Evolutionary conservation across 1,140 invertebrate species (phyloP).

Genomic region (Hycleus cichorii): DNA sequence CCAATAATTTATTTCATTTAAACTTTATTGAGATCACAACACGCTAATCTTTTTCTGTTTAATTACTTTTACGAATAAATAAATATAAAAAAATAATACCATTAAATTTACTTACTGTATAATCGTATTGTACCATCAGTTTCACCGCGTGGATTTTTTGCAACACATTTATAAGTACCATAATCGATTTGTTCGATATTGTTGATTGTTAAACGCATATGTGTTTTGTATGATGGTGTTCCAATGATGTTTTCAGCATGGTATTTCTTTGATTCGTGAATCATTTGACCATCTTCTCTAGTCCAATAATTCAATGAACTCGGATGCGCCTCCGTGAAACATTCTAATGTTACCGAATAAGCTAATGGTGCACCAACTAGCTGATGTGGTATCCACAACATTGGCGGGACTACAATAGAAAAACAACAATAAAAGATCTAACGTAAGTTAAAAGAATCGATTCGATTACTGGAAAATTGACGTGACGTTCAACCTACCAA

Average conservation of each 20-base stretch:
- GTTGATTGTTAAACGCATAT: slow-evolving; percentile 71
- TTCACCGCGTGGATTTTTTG: slow-evolving; percentile 86
- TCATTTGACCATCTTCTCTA: slow-evolving; percentile 77
- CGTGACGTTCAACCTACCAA: neutral
- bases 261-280: slow-evolving; percentile 77
- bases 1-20: slow-evolving; percentile 34
- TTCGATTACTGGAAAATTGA: slow-evolving; percentile 2
- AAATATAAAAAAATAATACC: neutral
- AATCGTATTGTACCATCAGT: slow-evolving; percentile 85
- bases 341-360: slow-evolving; percentile 77
- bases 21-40: slow-evolving; percentile 15
- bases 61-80: neutral
- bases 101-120: slow-evolving; percentile 68
- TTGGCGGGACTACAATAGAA: slow-evolving; percentile 70
- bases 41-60: neutral
- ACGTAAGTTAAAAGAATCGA: neutral
- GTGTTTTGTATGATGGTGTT: slow-evolving; percentile 68
- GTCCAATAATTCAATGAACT: slow-evolving; percentile 90
- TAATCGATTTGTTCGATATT: slow-evolving; percentile 71
- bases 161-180: slow-evolving; percentile 85
- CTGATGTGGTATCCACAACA: slow-evolving; percentile 85
- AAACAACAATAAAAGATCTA: neutral
- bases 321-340: slow-evolving; percentile 84
- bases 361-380: slow-evolving; percentile 74
- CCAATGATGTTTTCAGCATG: slow-evolving; percentile 62